Conservation (phyloP, 2,113 vertebrate genomes). For the Hyperopisus bebe region DNA sequence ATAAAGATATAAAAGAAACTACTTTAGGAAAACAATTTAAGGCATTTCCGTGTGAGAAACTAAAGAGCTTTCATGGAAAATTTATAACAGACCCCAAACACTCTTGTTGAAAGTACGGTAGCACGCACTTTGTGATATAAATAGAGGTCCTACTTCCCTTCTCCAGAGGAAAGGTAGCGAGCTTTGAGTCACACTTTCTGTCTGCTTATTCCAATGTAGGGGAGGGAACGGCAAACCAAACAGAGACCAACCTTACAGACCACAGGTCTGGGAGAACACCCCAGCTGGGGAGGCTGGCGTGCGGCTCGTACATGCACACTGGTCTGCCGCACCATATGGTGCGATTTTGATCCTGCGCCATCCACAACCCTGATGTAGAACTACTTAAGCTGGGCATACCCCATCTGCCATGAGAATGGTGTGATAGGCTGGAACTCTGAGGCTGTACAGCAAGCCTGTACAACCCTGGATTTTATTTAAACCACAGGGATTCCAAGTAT, state of each 20-base stretch:
- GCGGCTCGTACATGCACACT: background rate
- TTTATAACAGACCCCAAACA: background rate
- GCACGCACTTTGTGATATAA: background rate
- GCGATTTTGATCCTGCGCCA: background rate
- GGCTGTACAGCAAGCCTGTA: background rate
- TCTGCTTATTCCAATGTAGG: background rate
- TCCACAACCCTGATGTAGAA: background rate
- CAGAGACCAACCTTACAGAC: background rate
- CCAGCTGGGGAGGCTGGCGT: background rate
- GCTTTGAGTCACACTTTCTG: constrained; percentile 12
- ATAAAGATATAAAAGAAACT: background rate
- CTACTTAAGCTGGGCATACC: background rate
- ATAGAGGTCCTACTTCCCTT: background rate
- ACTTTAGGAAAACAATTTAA: background rate
- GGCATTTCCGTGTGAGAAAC: background rate
- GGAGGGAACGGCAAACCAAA: background rate
- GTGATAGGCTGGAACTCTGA: background rate
- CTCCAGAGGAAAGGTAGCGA: background rate
- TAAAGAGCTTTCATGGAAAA: background rate
- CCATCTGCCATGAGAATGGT: background rate
- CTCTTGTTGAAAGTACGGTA: background rate
- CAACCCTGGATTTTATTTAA: background rate
- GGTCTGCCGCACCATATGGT: background rate
- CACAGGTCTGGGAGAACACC: background rate
- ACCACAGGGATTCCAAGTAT: background rate